Conservation (phyloP, 2,113 vertebrate genomes). For the Hydrochoerus hydrochaeris region DNA sequence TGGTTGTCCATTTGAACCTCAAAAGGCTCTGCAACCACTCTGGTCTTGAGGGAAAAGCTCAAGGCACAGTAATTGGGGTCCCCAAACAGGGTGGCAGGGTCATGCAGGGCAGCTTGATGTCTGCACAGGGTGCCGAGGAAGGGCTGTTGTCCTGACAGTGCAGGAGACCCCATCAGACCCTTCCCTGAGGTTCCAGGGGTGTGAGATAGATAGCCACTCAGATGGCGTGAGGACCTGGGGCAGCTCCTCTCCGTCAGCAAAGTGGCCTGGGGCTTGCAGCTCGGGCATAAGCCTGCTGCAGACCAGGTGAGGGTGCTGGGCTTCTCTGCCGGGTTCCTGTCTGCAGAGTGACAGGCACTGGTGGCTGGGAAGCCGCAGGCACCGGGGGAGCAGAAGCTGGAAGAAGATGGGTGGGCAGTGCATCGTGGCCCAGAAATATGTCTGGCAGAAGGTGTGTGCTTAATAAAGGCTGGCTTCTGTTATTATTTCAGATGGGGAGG, state of each 20-base stretch:
- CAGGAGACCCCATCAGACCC: neutral
- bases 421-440: neutral
- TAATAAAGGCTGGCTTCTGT: neutral
- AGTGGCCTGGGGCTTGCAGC: neutral
- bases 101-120: neutral
- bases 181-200: neutral
- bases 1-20: neutral
- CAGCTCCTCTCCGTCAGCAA: neutral
- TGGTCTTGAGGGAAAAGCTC: neutral
- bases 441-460: neutral
- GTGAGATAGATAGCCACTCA: neutral
- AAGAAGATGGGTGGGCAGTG: neutral
- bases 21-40: neutral
- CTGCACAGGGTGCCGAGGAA: neutral
- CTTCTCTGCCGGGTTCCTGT: neutral
- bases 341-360: neutral
- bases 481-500: neutral
- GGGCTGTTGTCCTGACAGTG: neutral
- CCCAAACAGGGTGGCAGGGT: neutral
- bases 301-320: no score
- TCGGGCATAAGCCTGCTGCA: neutral
- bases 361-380: neutral
- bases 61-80: neutral
- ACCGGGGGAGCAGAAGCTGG: accelerated
- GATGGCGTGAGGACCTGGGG: neutral